Evolutionary conservation across 2,888 invertebrate species (phyloP), one percentile per base, ranked within the genome.

Genomic region (Strigamia transsilvanica): DNA sequence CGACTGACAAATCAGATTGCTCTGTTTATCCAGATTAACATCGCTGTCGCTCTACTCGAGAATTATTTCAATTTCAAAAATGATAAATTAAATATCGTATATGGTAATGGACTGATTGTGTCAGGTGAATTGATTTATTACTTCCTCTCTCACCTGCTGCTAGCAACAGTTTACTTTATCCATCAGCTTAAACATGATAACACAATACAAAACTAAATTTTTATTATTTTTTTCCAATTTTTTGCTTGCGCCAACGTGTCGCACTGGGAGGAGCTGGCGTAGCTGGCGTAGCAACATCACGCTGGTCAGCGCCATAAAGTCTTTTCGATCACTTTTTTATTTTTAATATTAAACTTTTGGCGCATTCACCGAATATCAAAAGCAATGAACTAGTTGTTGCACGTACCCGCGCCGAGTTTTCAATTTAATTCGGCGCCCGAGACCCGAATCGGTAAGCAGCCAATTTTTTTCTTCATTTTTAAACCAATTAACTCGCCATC

Each of bases 121-220:
- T 27, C 73, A 73, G 73, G 73, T 73, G 73, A 73, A 73, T 73
- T 73, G 73, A 73, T 73, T 73, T 73, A 73, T 32, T 73, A 73
- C 73, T 73, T 73, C 73, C 73, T 73, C 73, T 73, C 73, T 73
- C 73, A 73, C 73, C 73, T 73, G 73, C 73, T 73, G 73, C 56
- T 56, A 56, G 73, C 73, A 73, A 73, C 73, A 73, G 73, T 73
- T 73, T 73, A 32, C 10, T 73, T 66, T 73, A n/a, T 27, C 12
- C 32, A 27, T 73, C 73, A 27, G 66, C 66, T 66, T 66, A 27
- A 66, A 66, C 66, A 15, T 23, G 66, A 27, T 27, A 66, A 66
- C 66, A 51, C 51, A 51, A n/a, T 2, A 18, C 10, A 51, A 51
- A 51, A 34, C 7, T 34, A 34, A 34, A 34, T 34, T 34, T 5